Base-by-base conservation (phyloP, 2,797 vertebrate species). In the Capromys pilorides region DNA sequence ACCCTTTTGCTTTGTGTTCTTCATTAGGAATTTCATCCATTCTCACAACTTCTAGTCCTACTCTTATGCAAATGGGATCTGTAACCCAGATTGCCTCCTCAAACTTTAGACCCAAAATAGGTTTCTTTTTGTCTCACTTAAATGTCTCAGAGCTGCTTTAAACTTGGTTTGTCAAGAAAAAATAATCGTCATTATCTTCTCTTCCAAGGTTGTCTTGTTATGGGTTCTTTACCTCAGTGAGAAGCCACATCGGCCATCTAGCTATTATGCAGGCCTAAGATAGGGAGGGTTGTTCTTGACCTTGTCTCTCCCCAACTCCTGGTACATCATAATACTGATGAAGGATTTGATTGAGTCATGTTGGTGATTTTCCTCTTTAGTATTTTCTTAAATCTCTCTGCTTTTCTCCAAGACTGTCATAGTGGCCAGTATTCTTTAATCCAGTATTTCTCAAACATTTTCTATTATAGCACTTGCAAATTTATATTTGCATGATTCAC, bases 21-120 rank as follows among this genome's bases (percentile, higher is more conserved):
- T 92, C 90, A 94, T 39, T 88, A 73, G 71, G 77, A 89, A 90
- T 96, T 86, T 75, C 51, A 86, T 1, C 19, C 57, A 62, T 95
- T 95, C 39, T 96, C 10, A 77, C 31, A 75, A 77, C 69, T 94
- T 89, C 26, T 86, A 2, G 36, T 86, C 62, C 28, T 16, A 69
- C 49, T 13, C 73, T 0, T 71, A n/a, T 71, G 21, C 57, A 89
- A 93, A 86, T 90, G 51, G 2, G 39, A 41, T 81, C 79, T 67
- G 18, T 62, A 92, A 19, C 77, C 39, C 77, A 89, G 57, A 33
- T 45, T 36, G 85, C 49, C 69, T 67, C 45, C 71, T 2, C 24
- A 36, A 73, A 77, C 75, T 88, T 95, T 36, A 86, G 69, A 59
- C 2, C 33, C 66, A 78, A 0, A 92, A 21, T 88, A 3, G 31